Evolutionary conservation across 2,888 invertebrate species (phyloP).

Genomic region (Nematopogon swammerdamellus): DNA sequence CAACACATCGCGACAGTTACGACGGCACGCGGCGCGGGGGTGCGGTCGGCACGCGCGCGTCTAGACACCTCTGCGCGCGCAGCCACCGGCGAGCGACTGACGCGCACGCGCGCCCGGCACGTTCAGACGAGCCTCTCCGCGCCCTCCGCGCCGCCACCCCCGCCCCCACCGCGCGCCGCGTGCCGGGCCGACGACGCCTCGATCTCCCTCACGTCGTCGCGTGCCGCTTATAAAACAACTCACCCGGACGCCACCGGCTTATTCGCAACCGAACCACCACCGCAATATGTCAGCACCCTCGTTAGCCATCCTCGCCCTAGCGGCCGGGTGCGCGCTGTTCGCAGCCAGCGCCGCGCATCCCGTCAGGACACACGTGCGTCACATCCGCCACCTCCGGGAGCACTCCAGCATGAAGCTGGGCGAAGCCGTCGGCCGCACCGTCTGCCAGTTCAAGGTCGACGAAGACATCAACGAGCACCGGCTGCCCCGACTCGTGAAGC

Average conservation of each 20-base stretch:
- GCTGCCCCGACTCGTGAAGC: constrained; percentile 37
- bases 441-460: constrained; percentile 34
- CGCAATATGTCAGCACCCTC: not conserved
- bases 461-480: constrained; percentile 27
- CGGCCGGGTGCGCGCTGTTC: not conserved
- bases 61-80: no score
- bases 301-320: not conserved
- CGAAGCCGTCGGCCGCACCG: constrained; percentile 27
- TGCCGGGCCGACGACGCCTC: no score
- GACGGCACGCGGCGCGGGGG: no score
- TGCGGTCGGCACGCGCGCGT: no score
- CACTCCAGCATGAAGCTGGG: constrained; percentile 23
- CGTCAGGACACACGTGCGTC: not conserved
- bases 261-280: not conserved
- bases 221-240: no score
- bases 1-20: no score
- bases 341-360: not conserved
- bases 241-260: not conserved
- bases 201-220: no score
- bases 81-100: no score
- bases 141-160: constrained; percentile 3
- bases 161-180: constrained; percentile 6
- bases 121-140: no score
- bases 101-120: no score
- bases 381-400: constrained; percentile 6